Evolutionary conservation across 2,888 invertebrate genomes (phyloP).

Genomic region (Chloroclysta siterata): DNA sequence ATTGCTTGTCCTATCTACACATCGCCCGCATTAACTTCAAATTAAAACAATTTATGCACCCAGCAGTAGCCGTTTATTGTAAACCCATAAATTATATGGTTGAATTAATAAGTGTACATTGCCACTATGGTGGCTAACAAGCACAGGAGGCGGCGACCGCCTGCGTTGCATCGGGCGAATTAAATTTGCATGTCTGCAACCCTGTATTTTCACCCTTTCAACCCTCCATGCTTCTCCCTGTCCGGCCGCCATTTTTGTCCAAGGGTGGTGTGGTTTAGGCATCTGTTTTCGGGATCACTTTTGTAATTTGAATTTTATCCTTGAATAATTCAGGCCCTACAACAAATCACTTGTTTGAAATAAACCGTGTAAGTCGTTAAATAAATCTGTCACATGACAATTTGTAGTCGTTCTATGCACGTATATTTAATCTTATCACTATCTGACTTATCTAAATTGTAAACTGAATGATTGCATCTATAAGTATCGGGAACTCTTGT

Average conservation of each 20-base stretch:
- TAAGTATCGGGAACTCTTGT: too few relatives aligned
- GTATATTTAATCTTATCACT: neutral
- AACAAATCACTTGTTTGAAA: constrained; percentile 19
- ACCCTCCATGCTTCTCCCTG: constrained; percentile 57
- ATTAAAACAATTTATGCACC: constrained; percentile 78
- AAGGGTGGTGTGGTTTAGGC: constrained; percentile 50
- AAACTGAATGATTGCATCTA: too few relatives aligned
- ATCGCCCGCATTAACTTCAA: constrained; percentile 79
- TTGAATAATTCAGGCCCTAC: constrained; percentile 24
- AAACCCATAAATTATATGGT: constrained; percentile 74
- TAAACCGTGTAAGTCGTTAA: constrained; percentile 15
- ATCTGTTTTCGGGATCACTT: constrained; percentile 56
- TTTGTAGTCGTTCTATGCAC: constrained; percentile 1
- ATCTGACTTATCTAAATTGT: too few relatives aligned
- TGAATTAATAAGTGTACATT: constrained; percentile 79
- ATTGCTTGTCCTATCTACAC: constrained; percentile 27
- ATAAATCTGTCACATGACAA: constrained; percentile 3
- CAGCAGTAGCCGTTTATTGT: constrained; percentile 53
- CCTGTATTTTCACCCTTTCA: constrained; percentile 57
- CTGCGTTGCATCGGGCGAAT: constrained; percentile 70
- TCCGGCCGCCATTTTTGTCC: constrained; percentile 67
- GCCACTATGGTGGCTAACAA: constrained; percentile 64
- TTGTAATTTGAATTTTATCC: constrained; percentile 50
- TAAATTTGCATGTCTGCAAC: constrained; percentile 81
- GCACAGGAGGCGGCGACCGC: constrained; percentile 67